Evolutionary conservation across 2,888 invertebrate genomes (phyloP).

Genomic region (Melanotus villosus): DNA sequence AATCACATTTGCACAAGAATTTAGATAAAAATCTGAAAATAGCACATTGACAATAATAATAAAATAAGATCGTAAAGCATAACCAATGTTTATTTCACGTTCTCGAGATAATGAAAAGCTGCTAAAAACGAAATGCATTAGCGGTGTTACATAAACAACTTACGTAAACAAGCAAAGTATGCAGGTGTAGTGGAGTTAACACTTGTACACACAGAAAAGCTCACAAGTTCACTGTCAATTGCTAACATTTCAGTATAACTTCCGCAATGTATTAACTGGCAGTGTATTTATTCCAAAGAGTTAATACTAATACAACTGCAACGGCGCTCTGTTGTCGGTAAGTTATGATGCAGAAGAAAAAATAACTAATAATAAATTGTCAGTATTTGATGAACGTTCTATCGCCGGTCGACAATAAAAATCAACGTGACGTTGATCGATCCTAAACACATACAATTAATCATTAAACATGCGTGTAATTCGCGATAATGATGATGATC

Average conservation of each 20-base stretch:
- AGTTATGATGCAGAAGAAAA: neutral
- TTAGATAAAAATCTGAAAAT: too few relatives aligned
- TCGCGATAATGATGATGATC: slow-evolving; percentile 8
- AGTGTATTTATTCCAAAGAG: too few relatives aligned
- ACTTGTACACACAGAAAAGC: neutral
- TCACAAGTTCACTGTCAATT: neutral
- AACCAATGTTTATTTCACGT: too few relatives aligned
- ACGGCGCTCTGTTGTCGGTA: neutral
- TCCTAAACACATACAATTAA: slow-evolving; percentile 10
- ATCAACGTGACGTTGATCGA: slow-evolving; percentile 6
- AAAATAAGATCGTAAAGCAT: too few relatives aligned
- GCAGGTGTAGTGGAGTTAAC: neutral
- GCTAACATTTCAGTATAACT: neutral
- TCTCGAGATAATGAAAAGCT: neutral
- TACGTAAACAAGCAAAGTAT: neutral
- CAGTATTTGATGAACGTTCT: neutral
- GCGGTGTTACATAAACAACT: neutral
- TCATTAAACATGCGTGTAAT: slow-evolving; percentile 10
- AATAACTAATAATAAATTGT: neutral
- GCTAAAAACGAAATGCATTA: neutral
- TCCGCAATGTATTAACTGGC: neutral
- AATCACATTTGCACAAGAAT: too few relatives aligned
- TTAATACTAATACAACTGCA: too few relatives aligned
- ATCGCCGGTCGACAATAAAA: neutral
- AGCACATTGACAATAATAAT: too few relatives aligned